Percentiles rank a stretch among this genome's conserved stretches.
Conservation (phyloP, 2,113 vertebrate genomes). For the Haemorhous mexicanus region DNA sequence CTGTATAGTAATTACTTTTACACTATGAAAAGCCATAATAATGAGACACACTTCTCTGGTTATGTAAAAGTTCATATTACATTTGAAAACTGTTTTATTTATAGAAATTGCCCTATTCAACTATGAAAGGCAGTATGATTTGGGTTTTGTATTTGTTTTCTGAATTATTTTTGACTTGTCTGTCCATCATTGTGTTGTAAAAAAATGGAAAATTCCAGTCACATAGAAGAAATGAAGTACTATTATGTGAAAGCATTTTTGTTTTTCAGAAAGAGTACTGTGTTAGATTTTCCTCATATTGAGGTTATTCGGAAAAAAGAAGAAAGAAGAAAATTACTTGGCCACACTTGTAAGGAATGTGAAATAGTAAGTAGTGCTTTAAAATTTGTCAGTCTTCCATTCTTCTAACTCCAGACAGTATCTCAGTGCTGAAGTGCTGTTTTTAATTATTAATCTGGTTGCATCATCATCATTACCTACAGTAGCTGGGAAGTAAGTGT, state of each 20-base stretch:
- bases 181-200: neutral
- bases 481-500: neutral
- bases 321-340: conserved; percentile 90
- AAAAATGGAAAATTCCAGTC: neutral
- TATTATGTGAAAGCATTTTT: neutral
- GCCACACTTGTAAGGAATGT: conserved; percentile 96
- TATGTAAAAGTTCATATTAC: neutral
- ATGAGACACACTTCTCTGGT: neutral
- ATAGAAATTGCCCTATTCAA: neutral
- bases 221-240: neutral
- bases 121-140: neutral
- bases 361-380: conserved; percentile 82
- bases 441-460: neutral
- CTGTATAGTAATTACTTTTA: neutral
- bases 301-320: conserved; percentile 93
- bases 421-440: neutral
- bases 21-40: neutral
- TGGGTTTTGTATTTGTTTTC: neutral
- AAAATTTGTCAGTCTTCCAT: neutral
- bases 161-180: neutral
- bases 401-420: neutral
- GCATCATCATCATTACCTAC: neutral
- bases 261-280: conserved; percentile 68
- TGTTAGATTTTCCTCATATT: conserved; percentile 84
- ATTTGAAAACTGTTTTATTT: neutral